phyloP scores from a whole-genome alignment of 2,888 invertebrate species.

The Therioaphis trifolii region DNA sequence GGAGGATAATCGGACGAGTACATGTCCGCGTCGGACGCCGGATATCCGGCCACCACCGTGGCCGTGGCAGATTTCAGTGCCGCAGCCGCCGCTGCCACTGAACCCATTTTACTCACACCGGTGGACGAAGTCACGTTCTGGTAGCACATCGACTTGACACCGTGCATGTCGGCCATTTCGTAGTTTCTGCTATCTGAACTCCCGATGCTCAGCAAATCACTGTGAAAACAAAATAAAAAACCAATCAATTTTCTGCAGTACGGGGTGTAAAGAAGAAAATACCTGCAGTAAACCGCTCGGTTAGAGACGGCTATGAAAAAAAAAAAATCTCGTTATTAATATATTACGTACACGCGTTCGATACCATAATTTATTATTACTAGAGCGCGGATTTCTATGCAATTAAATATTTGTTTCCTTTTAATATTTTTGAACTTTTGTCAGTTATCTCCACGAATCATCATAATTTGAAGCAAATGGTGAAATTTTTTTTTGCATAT shows the following conservation, averaged over 20 bases:
- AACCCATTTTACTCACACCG: conserved; percentile 26
- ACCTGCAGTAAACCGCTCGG: not conserved
- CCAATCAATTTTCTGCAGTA: not conserved
- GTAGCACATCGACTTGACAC: conserved; percentile 48
- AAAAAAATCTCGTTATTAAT: not conserved
- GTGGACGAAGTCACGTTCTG: conserved; percentile 22
- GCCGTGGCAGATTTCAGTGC: conserved; percentile 32
- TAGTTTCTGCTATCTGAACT: conserved; percentile 64
- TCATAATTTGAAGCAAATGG: too few relatives aligned
- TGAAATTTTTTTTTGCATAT: too few relatives aligned
- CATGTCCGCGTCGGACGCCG: conserved; percentile 48
- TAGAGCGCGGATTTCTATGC: too few relatives aligned
- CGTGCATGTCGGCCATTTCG: conserved; percentile 47
- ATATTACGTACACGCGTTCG: too few relatives aligned
- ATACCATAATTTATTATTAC: too few relatives aligned
- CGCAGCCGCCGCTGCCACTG: not conserved
- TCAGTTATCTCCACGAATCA: too few relatives aligned
- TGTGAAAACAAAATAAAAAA: conserved; percentile 57
- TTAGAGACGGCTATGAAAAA: not conserved
- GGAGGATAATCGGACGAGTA: conserved; percentile 42
- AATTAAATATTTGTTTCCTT: too few relatives aligned
- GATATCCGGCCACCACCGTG: conserved; percentile 40
- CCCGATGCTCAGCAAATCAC: conserved; percentile 65
- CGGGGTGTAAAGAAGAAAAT: too few relatives aligned
- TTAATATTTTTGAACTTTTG: too few relatives aligned